A percentile compares a stretch with the other conserved stretches of the same genome.
phyloP scores from a whole-genome alignment of 2,113 vertebrate species.

The Laterallus jamaicensis region DNA sequence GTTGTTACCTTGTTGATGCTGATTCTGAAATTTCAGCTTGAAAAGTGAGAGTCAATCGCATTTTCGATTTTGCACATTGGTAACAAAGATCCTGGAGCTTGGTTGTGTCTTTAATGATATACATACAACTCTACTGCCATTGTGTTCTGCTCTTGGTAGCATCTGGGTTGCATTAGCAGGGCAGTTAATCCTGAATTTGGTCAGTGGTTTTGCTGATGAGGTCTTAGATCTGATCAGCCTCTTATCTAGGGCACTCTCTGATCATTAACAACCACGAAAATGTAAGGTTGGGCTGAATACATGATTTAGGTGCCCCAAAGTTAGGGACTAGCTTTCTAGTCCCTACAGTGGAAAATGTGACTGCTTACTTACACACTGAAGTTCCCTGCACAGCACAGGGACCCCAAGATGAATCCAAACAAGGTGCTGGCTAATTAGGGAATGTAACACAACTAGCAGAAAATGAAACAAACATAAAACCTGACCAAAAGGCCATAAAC shows the following conservation, averaged over 20 bases:
- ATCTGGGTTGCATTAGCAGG: neutral
- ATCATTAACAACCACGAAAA: neutral
- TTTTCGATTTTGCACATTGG: neutral
- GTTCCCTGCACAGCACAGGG: neutral
- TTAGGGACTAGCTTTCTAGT: neutral
- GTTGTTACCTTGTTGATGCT: neutral
- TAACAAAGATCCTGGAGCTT: neutral
- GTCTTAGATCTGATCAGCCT: neutral
- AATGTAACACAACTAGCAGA: neutral
- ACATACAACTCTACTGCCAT: neutral
- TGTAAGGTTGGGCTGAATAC: neutral
- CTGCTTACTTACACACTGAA: neutral
- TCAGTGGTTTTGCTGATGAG: neutral
- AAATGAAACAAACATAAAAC: neutral
- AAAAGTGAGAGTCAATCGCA: neutral
- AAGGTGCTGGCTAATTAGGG: neutral
- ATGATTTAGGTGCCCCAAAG: neutral
- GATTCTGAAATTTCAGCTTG: neutral
- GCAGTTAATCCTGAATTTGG: neutral
- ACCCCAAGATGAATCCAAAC: neutral
- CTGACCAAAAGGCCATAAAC: no score
- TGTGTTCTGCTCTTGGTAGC: neutral
- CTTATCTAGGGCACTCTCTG: neutral
- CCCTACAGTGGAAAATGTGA: neutral
- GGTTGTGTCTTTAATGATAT: neutral